phyloP scores from a whole-genome alignment of 2,113 vertebrate species.

The Siniperca chuatsi region DNA sequence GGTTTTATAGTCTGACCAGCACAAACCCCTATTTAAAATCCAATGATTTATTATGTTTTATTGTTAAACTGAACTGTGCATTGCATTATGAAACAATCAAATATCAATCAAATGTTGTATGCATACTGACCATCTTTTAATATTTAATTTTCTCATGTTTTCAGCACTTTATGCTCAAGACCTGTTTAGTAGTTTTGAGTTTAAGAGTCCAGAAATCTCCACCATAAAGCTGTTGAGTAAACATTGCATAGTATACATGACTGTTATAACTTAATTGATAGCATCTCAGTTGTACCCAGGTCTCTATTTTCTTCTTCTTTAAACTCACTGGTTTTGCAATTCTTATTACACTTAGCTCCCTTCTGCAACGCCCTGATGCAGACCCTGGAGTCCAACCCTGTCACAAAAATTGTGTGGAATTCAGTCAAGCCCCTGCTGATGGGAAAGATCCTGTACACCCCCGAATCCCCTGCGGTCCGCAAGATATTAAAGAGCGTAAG shows the following conservation, averaged over 20 bases:
- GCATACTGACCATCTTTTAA: background rate
- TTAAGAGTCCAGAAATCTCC: background rate
- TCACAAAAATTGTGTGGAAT: conserved; percentile 95
- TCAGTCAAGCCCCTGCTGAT: conserved; percentile 95
- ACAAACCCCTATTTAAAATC: background rate
- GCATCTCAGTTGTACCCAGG: background rate
- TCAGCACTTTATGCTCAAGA: background rate
- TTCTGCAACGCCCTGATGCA: conserved; percentile 96
- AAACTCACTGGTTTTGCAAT: background rate
- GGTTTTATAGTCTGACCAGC: background rate
- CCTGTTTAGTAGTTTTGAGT: background rate
- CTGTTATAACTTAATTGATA: background rate
- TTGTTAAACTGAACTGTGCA: background rate
- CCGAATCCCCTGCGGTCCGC: conserved; percentile 88
- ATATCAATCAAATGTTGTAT: background rate
- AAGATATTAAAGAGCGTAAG: conserved; percentile 95
- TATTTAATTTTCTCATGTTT: background rate
- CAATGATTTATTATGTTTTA: background rate
- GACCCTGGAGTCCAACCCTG: conserved; percentile 93
- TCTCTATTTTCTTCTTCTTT: background rate
- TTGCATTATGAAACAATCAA: background rate
- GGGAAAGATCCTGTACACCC: conserved; percentile 96
- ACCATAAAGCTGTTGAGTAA: background rate
- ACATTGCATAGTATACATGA: background rate
- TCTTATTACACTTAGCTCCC: conserved; percentile 81